Evolutionary conservation across 2,888 invertebrate genomes (phyloP).

Genomic region (Oscheius sp.): DNA sequence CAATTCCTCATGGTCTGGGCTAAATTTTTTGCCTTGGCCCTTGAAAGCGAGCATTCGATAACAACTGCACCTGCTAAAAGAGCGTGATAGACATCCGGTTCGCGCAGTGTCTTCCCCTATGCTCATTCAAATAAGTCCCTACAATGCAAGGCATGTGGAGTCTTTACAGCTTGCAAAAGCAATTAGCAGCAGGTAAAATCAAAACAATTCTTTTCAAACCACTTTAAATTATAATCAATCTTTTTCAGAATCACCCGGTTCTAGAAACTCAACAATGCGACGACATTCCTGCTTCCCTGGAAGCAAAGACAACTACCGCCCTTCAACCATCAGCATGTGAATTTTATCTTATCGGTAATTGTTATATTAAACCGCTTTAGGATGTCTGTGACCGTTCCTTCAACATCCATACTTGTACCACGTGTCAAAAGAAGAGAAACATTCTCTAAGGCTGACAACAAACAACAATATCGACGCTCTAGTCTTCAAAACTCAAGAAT

Average conservation of each 20-base stretch:
- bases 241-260: background rate
- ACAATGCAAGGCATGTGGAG: too few relatives aligned
- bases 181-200: background rate
- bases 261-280: slow-evolving; percentile 12
- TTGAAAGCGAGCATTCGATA: too few relatives aligned
- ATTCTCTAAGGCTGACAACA: slow-evolving; percentile 41
- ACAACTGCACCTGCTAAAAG: too few relatives aligned
- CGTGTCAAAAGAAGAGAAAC: slow-evolving; percentile 42
- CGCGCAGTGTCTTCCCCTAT: too few relatives aligned
- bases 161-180: too few relatives aligned
- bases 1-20: too few relatives aligned
- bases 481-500: background rate
- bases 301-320: background rate
- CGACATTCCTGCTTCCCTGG: slow-evolving; percentile 18
- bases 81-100: too few relatives aligned
- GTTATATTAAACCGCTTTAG: slow-evolving; percentile 18
- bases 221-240: background rate
- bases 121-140: background rate
- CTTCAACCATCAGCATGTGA: slow-evolving; percentile 13
- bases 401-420: slow-evolving; percentile 37
- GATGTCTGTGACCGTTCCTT: slow-evolving; percentile 40
- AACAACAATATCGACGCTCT: background rate
- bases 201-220: background rate
- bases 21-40: too few relatives aligned
- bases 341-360: background rate